Evolutionary conservation across 1,140 invertebrate genomes (phyloP), one percentile per base, ranked within the genome.

Genomic region (Lordiphosa stackelbergi): DNA sequence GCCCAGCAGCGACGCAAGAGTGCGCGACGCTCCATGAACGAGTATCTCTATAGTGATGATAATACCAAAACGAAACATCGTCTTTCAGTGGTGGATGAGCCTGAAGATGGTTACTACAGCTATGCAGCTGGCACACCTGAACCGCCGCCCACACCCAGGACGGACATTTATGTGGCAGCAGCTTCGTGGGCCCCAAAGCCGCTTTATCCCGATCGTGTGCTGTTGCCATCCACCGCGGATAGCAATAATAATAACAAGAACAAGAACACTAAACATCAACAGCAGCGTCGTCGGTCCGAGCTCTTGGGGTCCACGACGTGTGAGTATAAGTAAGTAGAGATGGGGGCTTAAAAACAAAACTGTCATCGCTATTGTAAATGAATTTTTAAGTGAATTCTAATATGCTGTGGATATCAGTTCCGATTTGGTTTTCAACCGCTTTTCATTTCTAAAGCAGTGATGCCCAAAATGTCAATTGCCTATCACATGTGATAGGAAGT

Each of bases 161-260:
- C 85, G 70, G 83, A 91, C 51, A 88, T 91, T 41, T 90, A 91
- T 78, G 88, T 90, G 61, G 89, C 90, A 43, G 87, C 91, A 71
- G 89, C 90, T 65, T 90, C 90, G 68, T 91, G 91, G 91, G 90
- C 91, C 64, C 89, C 89, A 85, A 91, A 91, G 88, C 91, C 91
- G 85, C 83, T 78, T 69, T 86, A 89, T 89, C 74, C 85, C 53
- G 78, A 85, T 52, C 79, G 79, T 43, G 83, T 87, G 24, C 51
- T 81, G 55, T 53, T 86, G 63, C 75, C 74, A 10, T 13, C 55
- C 2, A 22, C 49, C 11, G 55, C 68, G 13, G 54, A 60, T 48
- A 73, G 61, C 24, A 64, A 45, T 58, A 63, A 34, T 22, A 48
- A 54, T 11, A 58, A 4, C 36, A 63, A 55, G 51, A 61, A 52